Conservation (phyloP, 2,113 vertebrate genomes). For the Chionodraco myersi region DNA sequence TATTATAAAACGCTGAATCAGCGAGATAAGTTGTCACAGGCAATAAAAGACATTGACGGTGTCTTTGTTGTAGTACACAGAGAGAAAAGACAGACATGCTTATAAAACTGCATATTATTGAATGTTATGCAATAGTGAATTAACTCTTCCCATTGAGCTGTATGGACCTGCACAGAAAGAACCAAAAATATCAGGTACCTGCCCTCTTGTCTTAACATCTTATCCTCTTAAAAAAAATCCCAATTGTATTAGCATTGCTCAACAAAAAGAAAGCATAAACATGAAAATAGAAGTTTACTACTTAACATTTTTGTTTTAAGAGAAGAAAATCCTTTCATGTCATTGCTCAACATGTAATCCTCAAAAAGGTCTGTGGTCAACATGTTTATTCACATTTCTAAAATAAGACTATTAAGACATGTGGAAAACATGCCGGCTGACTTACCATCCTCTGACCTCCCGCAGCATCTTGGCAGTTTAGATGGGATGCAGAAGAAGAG, state of each 20-base stretch:
- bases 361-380: neutral
- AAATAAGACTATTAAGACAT: neutral
- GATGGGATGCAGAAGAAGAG: conserved; percentile 88
- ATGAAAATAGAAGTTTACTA: neutral
- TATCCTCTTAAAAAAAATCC: neutral
- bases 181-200: neutral
- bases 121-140: conserved; percentile 5
- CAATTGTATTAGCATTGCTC: neutral
- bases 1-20: conserved; percentile 56
- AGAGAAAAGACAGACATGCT: neutral
- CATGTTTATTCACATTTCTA: neutral
- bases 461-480: conserved; percentile 48
- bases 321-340: neutral
- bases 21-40: conserved; percentile 36
- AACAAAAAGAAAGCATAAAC: neutral
- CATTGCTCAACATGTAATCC: neutral
- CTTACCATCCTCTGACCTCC: conserved; percentile 33
- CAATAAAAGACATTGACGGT: conserved; percentile 39
- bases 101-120: conserved; percentile 1
- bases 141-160: neutral
- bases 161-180: neutral
- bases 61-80: conserved; percentile 29
- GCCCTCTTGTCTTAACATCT: neutral
- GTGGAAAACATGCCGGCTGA: neutral
- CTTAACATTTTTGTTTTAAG: neutral